Evolutionary conservation across 2,888 invertebrate genomes (phyloP), one percentile per base, ranked within the genome.

Genomic region (Chorisops tibialis): DNA sequence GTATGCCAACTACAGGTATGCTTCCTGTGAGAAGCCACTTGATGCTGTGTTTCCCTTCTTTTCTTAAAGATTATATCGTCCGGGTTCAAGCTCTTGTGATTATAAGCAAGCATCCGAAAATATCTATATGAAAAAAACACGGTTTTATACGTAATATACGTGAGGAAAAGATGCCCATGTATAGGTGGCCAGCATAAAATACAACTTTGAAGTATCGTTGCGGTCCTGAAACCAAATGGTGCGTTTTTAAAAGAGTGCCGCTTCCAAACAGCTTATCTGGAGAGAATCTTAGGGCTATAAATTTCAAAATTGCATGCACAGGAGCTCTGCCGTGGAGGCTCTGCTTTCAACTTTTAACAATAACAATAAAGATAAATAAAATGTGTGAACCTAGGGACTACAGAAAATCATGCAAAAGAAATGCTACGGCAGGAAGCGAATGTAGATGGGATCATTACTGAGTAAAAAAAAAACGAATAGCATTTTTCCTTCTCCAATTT

Each of bases 181-280:
- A 7, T 24, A 24, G 4, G 24, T 24, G 30, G 30, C 5, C 30
- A n/a, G n/a, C n/a, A n/a, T n/a, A 30, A 30, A 30, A 30, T 30
- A 30, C 30, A 30, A 7, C 9, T 30, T 30, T 30, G 9, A 30
- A 30, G 30, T 30, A 30, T 30, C 30, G 2, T 30, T 30, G 30
- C 9, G 30, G 30, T 30, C 30, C 30, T 30, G 30, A 30, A 30
- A 50, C 21, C 54, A 54, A 54, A 54, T 54, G 54, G 41, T 54
- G 54, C 54, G 54, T 54, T 54, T n/a, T 41, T 41, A 54, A 54
- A 54, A 41, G 54, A 41, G 41, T 54, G 54, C 39, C 43, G 54
- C 54, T 54, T 41, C 24, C 24, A 54, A 54, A 54, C 54, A 54
- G 54, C 54, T 54, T 54, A 54, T 54, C 54, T 41, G 21, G 43